Conservation (phyloP, 1,140 invertebrate genomes). For the Drosophila kepulauana region DNA sequence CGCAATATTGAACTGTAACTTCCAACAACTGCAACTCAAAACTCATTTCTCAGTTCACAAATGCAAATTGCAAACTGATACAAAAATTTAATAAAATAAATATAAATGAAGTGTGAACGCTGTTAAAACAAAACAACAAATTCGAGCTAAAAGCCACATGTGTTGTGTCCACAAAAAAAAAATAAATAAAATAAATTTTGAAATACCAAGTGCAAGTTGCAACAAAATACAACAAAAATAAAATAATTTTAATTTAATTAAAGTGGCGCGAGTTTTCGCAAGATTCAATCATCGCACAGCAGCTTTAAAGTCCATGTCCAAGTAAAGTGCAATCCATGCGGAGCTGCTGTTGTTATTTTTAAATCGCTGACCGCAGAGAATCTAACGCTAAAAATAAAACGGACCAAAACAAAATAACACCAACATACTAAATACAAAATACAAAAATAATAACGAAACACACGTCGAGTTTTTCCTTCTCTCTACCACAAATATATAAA, state of each 20-base stretch:
- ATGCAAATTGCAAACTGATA: constrained; percentile 41
- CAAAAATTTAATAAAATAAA: constrained; percentile 33
- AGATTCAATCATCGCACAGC: constrained; percentile 7
- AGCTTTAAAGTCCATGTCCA: constrained; percentile 41
- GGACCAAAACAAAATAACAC: constrained; percentile 42
- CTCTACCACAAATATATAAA: constrained; percentile 20
- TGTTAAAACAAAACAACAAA: constrained; percentile 24
- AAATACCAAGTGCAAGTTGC: constrained; percentile 24
- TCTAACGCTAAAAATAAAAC: constrained; percentile 69
- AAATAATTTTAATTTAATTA: not conserved
- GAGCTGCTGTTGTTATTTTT: constrained; percentile 77
- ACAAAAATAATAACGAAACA: constrained; percentile 46
- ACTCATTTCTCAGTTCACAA: constrained; percentile 37
- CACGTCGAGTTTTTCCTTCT: constrained; percentile 35
- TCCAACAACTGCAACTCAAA: constrained; percentile 33
- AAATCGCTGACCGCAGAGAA: constrained; percentile 76
- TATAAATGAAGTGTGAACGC: constrained; percentile 32
- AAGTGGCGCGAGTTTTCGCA: constrained; percentile 29
- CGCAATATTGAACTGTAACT: constrained; percentile 54
- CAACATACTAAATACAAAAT: constrained; percentile 59
- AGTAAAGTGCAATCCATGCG: constrained; percentile 61
- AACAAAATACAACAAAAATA: constrained; percentile 19
- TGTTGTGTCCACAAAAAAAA: constrained; percentile 18
- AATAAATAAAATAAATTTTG: not conserved
- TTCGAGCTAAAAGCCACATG: constrained; percentile 15